Conservation (phyloP, 2,797 vertebrate genomes). For the Coendou prehensilis region DNA sequence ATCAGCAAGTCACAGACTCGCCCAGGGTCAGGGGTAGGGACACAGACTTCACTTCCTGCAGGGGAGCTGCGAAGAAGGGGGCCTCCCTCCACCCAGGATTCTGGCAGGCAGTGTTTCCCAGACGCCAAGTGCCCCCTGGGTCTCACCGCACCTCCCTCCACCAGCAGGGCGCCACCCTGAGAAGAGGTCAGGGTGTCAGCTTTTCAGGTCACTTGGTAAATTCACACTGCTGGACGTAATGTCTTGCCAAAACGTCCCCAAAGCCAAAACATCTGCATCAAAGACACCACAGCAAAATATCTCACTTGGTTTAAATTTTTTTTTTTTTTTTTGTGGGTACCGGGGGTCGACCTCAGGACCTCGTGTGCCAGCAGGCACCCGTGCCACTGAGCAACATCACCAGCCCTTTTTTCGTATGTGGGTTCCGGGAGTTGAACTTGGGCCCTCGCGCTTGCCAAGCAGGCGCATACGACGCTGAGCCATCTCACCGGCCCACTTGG, state of each 20-base stretch:
- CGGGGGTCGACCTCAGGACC: no score
- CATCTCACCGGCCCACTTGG: no score
- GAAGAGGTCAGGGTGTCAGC: neutral
- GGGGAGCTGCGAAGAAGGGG: neutral
- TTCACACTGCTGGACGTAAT: rapidly evolving
- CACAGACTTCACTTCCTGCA: neutral
- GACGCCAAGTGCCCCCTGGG: neutral
- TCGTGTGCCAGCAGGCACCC: no score
- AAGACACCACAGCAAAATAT: neutral
- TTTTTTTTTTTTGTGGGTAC: no score
- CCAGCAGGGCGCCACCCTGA: neutral
- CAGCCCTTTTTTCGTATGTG: no score
- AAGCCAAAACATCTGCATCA: rapidly evolving
- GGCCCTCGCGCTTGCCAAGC: no score
- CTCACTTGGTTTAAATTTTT: neutral
- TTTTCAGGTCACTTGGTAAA: neutral
- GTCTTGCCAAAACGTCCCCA: rapidly evolving
- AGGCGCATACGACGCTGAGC: no score
- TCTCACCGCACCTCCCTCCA: neutral
- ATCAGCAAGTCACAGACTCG: neutral
- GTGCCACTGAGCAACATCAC: no score
- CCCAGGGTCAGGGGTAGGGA: neutral
- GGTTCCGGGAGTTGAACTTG: no score
- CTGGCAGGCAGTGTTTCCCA: neutral
- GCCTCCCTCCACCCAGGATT: neutral